Percentiles rank a stretch among this genome's conserved stretches.
phyloP scores from a whole-genome alignment of 2,113 vertebrate genomes.

The Tachysurus vachellii region DNA sequence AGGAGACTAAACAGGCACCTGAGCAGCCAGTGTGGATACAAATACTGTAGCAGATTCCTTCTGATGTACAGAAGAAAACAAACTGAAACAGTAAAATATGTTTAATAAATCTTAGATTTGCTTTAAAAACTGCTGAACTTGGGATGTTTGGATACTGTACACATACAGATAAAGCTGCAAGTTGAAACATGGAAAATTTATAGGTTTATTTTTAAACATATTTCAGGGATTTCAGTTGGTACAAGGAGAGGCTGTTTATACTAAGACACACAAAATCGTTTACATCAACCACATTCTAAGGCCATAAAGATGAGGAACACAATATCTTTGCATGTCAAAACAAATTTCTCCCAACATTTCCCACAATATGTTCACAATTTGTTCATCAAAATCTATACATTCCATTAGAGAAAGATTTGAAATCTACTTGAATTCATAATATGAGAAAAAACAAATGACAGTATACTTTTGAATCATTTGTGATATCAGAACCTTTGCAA shows the following conservation, averaged over 20 bases:
- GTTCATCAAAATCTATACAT: conserved; percentile 38
- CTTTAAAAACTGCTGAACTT: no score
- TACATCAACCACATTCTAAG: conserved; percentile 51
- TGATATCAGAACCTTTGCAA: conserved; percentile 40
- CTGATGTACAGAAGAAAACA: no score
- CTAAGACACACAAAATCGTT: conserved; percentile 61
- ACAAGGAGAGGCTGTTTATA: conserved; percentile 52
- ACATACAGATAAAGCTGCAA: no score
- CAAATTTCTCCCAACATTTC: conserved; percentile 48
- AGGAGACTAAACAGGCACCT: no score
- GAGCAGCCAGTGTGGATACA: no score
- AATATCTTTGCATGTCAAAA: conserved; percentile 53
- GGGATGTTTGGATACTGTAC: no score
- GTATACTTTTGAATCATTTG: conserved; percentile 44
- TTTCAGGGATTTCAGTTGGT: conserved; percentile 58
- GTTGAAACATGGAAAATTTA: conserved; percentile 46
- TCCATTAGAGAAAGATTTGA: conserved; percentile 57
- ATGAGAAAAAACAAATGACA: conserved; percentile 54
- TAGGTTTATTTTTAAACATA: conserved; percentile 72
- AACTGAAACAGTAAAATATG: no score
- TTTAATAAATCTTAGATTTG: no score
- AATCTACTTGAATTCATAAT: conserved; percentile 48
- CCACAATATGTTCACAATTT: conserved; percentile 29
- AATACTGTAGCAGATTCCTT: no score
- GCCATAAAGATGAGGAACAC: conserved; percentile 44